Evolutionary conservation across 2,113 vertebrate genomes (phyloP).

Genomic region (Chlorocebus sabaeus): DNA sequence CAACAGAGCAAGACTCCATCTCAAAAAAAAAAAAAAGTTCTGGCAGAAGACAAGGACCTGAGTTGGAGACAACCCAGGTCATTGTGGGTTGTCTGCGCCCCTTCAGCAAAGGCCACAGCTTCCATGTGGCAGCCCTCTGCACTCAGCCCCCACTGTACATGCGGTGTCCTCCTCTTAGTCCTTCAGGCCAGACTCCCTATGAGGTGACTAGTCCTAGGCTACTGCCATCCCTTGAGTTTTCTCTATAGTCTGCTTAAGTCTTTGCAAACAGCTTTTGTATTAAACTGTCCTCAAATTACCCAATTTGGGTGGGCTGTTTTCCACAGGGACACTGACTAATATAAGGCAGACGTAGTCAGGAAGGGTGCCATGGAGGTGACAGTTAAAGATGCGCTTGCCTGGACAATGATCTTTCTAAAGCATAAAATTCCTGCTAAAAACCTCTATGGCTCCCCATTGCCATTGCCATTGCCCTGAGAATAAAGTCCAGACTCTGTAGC

Average conservation of each 20-base stretch:
- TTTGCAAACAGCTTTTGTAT: slow-evolving; percentile 1
- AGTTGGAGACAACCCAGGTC: background rate
- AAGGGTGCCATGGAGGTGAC: background rate
- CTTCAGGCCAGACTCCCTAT: background rate
- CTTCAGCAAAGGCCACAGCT: background rate
- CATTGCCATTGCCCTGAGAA: background rate
- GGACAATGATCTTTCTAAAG: background rate
- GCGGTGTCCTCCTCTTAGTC: background rate
- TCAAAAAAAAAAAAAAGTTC: background rate
- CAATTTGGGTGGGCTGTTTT: background rate
- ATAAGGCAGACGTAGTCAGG: background rate
- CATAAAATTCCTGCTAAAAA: background rate
- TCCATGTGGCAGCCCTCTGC: background rate
- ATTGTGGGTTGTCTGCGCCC: background rate
- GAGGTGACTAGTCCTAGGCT: background rate
- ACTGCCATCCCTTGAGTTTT: background rate
- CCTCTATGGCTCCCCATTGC: background rate
- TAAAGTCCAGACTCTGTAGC: background rate
- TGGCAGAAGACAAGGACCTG: background rate
- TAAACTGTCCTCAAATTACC: slow-evolving; percentile 7
- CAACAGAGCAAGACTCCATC: too few relatives aligned
- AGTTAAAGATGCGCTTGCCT: background rate
- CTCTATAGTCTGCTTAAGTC: background rate
- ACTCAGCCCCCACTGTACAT: background rate
- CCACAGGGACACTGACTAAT: background rate